Conservation (phyloP, 2,113 vertebrate genomes). For the Ptyas mucosa region DNA sequence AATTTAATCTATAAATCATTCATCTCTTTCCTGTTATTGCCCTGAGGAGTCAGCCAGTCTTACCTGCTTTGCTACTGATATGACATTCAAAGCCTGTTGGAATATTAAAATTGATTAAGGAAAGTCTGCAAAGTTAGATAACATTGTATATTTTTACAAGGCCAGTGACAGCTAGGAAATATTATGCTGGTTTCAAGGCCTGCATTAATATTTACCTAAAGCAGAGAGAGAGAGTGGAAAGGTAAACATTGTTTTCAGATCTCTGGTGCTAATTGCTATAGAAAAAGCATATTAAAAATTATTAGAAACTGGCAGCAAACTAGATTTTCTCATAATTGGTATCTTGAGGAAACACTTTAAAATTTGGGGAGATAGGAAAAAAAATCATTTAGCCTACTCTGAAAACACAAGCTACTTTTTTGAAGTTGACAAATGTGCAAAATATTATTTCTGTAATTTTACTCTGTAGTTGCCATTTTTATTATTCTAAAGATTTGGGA, state of each 20-base stretch:
- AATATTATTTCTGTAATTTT: neutral
- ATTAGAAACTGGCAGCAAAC: neutral
- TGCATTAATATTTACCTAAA: neutral
- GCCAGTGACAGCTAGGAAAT: neutral
- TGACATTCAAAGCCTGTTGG: conserved; percentile 21
- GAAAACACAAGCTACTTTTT: neutral
- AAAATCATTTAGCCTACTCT: neutral
- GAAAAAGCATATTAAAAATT: neutral
- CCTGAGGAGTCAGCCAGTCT: conserved; percentile 44
- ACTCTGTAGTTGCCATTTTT: neutral
- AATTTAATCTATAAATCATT: conserved; percentile 26
- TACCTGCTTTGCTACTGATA: conserved; percentile 41
- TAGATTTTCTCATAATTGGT: neutral
- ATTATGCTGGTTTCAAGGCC: conserved; percentile 16
- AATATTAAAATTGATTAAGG: neutral
- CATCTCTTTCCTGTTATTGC: conserved; percentile 23
- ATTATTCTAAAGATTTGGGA: conserved; percentile 9
- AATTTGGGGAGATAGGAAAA: neutral
- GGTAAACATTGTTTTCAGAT: neutral
- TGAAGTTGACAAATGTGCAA: neutral
- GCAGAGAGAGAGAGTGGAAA: neutral
- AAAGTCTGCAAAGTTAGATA: conserved; percentile 20
- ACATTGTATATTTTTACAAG: conserved; percentile 29
- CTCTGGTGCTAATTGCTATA: neutral
- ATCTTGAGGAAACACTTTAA: neutral